Percentiles rank a stretch among this genome's conserved stretches.
Evolutionary conservation across 2,888 invertebrate species (phyloP).

Genomic region (Helicoverpa assulta): DNA sequence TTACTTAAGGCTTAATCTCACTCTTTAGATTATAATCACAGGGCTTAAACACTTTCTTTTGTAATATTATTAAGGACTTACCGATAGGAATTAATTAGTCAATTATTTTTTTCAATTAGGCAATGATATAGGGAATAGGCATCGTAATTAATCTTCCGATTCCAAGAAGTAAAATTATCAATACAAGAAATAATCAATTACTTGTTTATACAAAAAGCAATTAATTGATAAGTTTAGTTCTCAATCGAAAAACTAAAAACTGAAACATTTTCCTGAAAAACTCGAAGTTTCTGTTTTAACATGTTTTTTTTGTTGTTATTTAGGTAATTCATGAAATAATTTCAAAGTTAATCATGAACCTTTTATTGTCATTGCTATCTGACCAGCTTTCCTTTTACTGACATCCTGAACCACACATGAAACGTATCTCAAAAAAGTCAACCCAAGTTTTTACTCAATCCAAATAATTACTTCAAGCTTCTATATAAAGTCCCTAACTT

Average conservation of each 20-base stretch:
- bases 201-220: background rate
- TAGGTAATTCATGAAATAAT: too few relatives aligned
- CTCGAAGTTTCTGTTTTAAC: background rate
- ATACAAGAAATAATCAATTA: background rate
- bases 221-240: background rate
- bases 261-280: background rate
- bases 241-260: background rate
- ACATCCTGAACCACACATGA: background rate
- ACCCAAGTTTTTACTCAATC: background rate
- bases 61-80: background rate
- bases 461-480: background rate
- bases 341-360: too few relatives aligned
- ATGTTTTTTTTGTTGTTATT: too few relatives aligned
- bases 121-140: too few relatives aligned
- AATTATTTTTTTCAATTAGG: too few relatives aligned
- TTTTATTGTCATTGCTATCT: background rate
- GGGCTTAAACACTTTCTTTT: slow-evolving; percentile 23
- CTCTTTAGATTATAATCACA: slow-evolving; percentile 37
- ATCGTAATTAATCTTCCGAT: too few relatives aligned
- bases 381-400: background rate
- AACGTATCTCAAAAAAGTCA: background rate
- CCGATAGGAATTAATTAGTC: too few relatives aligned
- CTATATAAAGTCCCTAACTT: background rate
- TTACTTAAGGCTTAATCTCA: slow-evolving; percentile 33
- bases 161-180: too few relatives aligned